Conservation (phyloP, 2,888 invertebrate species). For the Neocrepidodera transversa region DNA sequence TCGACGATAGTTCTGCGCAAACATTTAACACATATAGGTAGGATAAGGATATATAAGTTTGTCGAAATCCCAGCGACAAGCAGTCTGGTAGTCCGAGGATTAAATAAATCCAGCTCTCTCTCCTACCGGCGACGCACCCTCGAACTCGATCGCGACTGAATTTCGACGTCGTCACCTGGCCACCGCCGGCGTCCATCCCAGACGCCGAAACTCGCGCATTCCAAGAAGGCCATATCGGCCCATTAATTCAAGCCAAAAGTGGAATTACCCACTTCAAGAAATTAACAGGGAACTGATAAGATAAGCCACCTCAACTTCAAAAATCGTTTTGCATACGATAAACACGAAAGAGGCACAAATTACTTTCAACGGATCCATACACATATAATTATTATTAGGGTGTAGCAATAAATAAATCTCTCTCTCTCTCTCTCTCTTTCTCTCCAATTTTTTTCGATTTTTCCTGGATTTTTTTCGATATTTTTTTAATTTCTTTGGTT, state of each 20-base stretch:
- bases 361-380: too few relatives aligned
- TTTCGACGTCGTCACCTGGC: background rate
- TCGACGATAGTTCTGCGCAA: background rate
- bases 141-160: background rate
- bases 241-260: constrained; percentile 10
- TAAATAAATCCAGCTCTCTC: too few relatives aligned
- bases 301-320: too few relatives aligned
- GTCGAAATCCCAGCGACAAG: constrained; percentile 1
- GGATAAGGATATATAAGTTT: too few relatives aligned
- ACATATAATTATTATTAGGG: too few relatives aligned
- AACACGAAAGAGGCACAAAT: too few relatives aligned
- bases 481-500: too few relatives aligned
- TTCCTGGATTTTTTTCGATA: too few relatives aligned
- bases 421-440: too few relatives aligned
- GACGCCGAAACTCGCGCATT: constrained; percentile 21
- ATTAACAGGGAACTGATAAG: constrained; percentile 7
- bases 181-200: constrained; percentile 16
- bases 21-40: background rate
- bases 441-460: too few relatives aligned
- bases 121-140: background rate
- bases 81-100: background rate
- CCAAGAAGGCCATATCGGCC: constrained; percentile 14
- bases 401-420: too few relatives aligned
- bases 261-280: constrained; percentile 2
- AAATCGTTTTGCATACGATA: too few relatives aligned